Percentiles rank a stretch among this genome's conserved stretches.
Evolutionary conservation across 30 jellyfish, hydroid and myxozoan species (phyloP).

Genomic region (Aurelia sp.): DNA sequence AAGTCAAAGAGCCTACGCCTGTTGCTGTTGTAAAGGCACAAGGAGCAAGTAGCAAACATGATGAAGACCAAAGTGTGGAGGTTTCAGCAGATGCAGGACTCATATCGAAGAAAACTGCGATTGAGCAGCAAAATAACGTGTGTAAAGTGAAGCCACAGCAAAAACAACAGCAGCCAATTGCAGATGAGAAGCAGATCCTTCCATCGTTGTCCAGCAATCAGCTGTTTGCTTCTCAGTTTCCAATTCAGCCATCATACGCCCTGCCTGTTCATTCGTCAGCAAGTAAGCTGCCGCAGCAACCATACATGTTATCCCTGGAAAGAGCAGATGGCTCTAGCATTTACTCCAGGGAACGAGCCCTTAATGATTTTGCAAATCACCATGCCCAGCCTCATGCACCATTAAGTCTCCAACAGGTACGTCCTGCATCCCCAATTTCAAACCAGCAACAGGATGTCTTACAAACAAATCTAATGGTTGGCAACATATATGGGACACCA

Average conservation of each 20-base stretch:
- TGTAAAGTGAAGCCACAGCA: constrained; percentile 98
- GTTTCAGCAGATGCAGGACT: constrained; percentile 13
- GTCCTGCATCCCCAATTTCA: constrained; percentile 80
- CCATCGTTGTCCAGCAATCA: constrained; percentile 53
- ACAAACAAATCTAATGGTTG: constrained; percentile 39
- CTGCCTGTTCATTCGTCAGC: constrained; percentile 47
- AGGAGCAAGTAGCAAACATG: constrained; percentile 23
- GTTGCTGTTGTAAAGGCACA: constrained; percentile 66
- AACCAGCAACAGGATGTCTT: constrained; percentile 75
- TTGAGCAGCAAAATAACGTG: constrained; percentile 79
- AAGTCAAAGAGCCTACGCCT: constrained; percentile 47
- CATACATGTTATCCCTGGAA: constrained; percentile 38
- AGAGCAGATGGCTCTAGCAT: constrained; percentile 35
- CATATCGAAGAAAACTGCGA: constrained; percentile 41
- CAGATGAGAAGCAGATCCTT: constrained; percentile 39
- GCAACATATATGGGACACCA: constrained; percentile 72
- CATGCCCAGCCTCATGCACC: constrained; percentile 71
- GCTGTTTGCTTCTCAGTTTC: constrained; percentile 51
- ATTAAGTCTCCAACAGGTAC: constrained; percentile 48
- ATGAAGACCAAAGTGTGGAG: constrained; percentile 34
- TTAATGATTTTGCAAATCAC: constrained; percentile 51
- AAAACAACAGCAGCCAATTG: constrained; percentile 68
- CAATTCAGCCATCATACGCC: constrained; percentile 55
- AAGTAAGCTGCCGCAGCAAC: constrained; percentile 34
- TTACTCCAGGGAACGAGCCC: constrained; percentile 53